Evolutionary conservation across 2,888 invertebrate genomes (phyloP).

Genomic region (Himalopsyche anomala): DNA sequence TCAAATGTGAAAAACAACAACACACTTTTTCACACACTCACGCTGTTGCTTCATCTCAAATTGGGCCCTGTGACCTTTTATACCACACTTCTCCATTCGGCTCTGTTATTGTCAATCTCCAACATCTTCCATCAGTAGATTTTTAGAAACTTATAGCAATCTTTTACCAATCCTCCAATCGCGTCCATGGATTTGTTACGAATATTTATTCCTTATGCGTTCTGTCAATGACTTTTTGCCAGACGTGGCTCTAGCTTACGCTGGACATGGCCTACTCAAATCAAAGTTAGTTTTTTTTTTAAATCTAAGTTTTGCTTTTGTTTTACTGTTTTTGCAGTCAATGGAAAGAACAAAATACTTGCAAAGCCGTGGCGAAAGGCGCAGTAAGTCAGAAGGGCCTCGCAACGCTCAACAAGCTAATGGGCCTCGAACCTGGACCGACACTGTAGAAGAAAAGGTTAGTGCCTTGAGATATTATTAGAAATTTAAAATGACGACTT

Average conservation of each 20-base stretch:
- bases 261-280: background rate
- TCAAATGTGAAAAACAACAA: too few species aligned
- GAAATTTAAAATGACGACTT: too few species aligned
- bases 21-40: too few species aligned
- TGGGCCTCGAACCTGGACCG: constrained; percentile 72
- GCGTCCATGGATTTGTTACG: background rate
- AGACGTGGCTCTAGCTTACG: background rate
- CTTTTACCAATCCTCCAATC: too few species aligned
- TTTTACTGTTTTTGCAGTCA: constrained; percentile 77
- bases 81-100: too few species aligned
- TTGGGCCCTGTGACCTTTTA: too few species aligned
- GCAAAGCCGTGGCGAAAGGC: constrained; percentile 80
- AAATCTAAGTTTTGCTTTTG: background rate
- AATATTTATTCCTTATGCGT: background rate
- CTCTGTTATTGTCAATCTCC: too few species aligned
- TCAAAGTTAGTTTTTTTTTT: too few species aligned
- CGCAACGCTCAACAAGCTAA: constrained; percentile 70
- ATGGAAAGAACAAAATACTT: constrained; percentile 80
- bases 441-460: constrained; percentile 77
- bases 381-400: constrained; percentile 89
- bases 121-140: too few species aligned
- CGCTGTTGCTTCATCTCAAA: too few species aligned
- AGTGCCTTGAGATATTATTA: background rate
- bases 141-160: too few species aligned
- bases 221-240: background rate